Conservation (phyloP, 2,113 vertebrate species). For the Labeo rohita region DNA sequence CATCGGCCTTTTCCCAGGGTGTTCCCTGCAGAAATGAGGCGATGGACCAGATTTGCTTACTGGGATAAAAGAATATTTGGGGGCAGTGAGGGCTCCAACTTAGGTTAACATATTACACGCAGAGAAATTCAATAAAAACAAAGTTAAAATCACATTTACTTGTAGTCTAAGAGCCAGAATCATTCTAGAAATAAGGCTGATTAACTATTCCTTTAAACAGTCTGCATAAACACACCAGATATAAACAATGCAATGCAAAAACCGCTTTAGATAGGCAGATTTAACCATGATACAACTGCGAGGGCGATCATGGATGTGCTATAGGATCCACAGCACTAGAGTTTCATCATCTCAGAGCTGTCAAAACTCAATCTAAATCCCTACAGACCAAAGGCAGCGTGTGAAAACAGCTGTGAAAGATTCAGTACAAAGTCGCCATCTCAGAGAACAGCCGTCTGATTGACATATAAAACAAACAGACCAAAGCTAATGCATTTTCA, state of each 20-base stretch:
- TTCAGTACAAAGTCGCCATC: background rate
- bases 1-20: conserved; percentile 5
- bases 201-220: background rate
- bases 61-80: background rate
- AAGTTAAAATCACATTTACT: background rate
- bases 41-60: conserved; percentile 27
- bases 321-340: background rate
- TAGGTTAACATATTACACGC: background rate
- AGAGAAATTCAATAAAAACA: background rate
- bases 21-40: conserved; percentile 1
- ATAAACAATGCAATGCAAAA: background rate
- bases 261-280: background rate
- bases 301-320: background rate
- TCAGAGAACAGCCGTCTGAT: background rate
- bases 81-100: background rate
- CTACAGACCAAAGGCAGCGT: conserved; percentile 45
- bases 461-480: background rate
- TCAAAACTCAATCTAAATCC: conserved; percentile 3
- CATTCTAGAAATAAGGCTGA: background rate
- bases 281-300: background rate
- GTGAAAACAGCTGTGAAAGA: conserved; percentile 50
- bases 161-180: background rate
- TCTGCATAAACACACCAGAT: background rate
- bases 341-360: conserved; percentile 19
- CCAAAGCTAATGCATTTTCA: background rate